Evolutionary conservation across 2,888 invertebrate species (phyloP).

Genomic region (Epinotia brunnichana): DNA sequence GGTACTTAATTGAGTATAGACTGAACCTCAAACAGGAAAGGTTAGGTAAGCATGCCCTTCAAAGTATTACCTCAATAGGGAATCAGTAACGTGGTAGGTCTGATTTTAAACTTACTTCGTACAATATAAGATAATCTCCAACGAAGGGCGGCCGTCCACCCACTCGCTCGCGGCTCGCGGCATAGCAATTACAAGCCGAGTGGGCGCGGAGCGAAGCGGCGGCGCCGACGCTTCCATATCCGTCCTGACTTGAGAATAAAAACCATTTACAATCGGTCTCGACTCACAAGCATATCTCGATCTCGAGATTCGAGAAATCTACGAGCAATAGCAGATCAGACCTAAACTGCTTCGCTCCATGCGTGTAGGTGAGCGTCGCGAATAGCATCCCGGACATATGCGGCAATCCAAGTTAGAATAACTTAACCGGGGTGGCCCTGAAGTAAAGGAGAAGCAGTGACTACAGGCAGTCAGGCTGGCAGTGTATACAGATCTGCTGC

Average conservation of each 20-base stretch:
- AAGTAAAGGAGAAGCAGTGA: background rate
- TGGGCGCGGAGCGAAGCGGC: conserved; percentile 64
- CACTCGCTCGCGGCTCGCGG: conserved; percentile 53
- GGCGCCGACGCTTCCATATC: conserved; percentile 63
- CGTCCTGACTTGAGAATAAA: conserved; percentile 28
- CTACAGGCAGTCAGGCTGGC: too few species aligned
- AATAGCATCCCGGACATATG: background rate
- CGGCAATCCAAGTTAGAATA: background rate
- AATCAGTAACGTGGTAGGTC: conserved; percentile 36
- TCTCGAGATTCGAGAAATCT: background rate
- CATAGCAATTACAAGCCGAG: conserved; percentile 57
- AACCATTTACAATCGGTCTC: background rate
- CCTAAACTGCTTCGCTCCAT: background rate
- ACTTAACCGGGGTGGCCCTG: too few species aligned
- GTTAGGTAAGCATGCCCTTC: background rate
- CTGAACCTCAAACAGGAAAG: background rate
- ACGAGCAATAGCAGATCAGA: background rate
- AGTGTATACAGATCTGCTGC: too few species aligned
- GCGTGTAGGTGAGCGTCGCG: background rate
- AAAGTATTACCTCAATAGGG: conserved; percentile 12
- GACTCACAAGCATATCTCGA: background rate
- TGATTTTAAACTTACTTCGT: conserved; percentile 33
- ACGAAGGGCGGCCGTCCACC: conserved; percentile 51
- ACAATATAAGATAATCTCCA: conserved; percentile 40
- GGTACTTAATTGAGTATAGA: too few species aligned